A percentile compares a stretch with the other conserved stretches of the same genome.
These are phyloP conservation scores for Pherbina coryleti DNA, from an alignment of 2,888 invertebrate species.

Conservation along the genomic window DNA sequence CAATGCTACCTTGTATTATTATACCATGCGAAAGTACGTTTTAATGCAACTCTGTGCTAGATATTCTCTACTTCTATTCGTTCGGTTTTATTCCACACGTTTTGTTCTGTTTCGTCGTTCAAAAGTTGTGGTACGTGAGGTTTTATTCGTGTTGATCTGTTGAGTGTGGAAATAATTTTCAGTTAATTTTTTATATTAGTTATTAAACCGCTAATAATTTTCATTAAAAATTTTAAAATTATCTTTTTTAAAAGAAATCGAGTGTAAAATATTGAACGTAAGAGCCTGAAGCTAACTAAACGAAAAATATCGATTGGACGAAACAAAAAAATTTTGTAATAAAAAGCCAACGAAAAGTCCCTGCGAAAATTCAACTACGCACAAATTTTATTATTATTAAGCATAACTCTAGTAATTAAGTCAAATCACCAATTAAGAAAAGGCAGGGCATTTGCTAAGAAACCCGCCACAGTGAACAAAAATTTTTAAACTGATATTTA, in stretches of 20 bases:
- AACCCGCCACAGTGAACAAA: not conserved
- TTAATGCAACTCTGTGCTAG: no score
- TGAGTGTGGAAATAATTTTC: not conserved
- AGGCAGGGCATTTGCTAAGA: not conserved
- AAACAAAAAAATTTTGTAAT: not conserved
- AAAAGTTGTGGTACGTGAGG: not conserved
- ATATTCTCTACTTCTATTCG: no score
- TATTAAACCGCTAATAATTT: no score
- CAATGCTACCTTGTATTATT: no score
- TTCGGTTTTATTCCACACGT: not conserved
- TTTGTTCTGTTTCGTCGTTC: constrained; percentile 12
- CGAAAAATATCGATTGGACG: not conserved
- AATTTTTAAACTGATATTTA: not conserved
- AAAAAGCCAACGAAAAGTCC: not conserved
- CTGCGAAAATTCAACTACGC: not conserved
- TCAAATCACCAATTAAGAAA: not conserved
- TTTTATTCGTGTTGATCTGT: not conserved
- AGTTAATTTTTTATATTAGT: not conserved
- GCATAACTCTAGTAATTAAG: not conserved
- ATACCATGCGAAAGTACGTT: not conserved
- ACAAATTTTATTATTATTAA: constrained; percentile 4
- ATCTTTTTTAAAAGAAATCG: not conserved
- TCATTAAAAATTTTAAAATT: not conserved
- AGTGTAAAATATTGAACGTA: not conserved
- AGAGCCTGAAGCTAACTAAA: not conserved